A percentile compares a stretch with the other conserved stretches of the same genome.
These are phyloP conservation scores for Drosophila imparisetae DNA, from an alignment of 2,888 invertebrate species.

Conservation along the genomic window DNA sequence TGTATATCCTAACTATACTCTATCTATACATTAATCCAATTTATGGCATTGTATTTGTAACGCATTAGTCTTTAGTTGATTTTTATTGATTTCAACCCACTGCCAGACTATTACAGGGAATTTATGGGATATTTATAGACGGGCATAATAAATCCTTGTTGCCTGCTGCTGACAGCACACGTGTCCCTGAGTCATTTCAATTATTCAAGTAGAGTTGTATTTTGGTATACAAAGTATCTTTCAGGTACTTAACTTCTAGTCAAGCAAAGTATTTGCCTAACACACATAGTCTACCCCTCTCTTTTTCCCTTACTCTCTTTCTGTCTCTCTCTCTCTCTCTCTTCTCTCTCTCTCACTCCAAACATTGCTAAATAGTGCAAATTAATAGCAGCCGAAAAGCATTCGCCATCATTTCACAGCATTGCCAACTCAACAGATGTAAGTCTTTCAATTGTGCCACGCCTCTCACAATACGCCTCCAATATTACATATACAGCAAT, in stretches of 20 bases:
- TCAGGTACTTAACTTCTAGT: not conserved
- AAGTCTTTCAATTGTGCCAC: slow-evolving; percentile 60
- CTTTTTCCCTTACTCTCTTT: not conserved
- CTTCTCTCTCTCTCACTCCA: slow-evolving; percentile 7
- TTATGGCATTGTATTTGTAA: slow-evolving; percentile 43
- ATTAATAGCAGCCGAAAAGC: slow-evolving; percentile 78
- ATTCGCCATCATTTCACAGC: slow-evolving; percentile 81
- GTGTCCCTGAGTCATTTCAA: not conserved
- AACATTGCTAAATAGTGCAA: slow-evolving; percentile 66
- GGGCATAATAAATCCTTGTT: slow-evolving; percentile 1
- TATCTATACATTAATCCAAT: slow-evolving; percentile 27
- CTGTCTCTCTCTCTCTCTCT: not conserved
- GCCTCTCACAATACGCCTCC: slow-evolving; percentile 3
- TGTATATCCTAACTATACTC: slow-evolving; percentile 22
- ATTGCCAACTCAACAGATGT: slow-evolving; percentile 80
- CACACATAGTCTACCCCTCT: slow-evolving; percentile 21
- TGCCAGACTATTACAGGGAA: slow-evolving; percentile 7
- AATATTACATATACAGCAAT: slow-evolving; percentile 3
- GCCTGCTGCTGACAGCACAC: not conserved
- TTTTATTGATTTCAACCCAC: slow-evolving; percentile 45
- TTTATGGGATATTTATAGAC: slow-evolving; percentile 29
- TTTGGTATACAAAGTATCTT: not conserved
- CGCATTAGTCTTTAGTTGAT: slow-evolving; percentile 35
- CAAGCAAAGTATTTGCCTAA: slow-evolving; percentile 8
- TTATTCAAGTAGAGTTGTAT: not conserved